Base-by-base conservation (phyloP, 1,140 invertebrate genomes). In the Camponotus pennsylvanicus region DNA sequence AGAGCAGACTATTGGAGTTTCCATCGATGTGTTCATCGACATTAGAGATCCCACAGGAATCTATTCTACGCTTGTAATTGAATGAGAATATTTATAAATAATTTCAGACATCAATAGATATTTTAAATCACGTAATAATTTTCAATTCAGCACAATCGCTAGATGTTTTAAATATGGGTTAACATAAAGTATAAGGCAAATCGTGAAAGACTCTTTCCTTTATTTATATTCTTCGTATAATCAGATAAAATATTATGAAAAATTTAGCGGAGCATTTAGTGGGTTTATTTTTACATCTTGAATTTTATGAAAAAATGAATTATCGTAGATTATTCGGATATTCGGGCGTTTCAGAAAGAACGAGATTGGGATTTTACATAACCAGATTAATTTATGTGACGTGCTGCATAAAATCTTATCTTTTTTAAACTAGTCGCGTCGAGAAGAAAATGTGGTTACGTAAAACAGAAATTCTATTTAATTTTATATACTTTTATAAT, bases 1-100 rank as follows among this genome's bases (percentile, higher is more conserved):
- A 78, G 83, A 34, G 45, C 75, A 49, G 42, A 78, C 49, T 71
- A 66, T n/a, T 59, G 32, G 40, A 63, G 76, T 77, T 76, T 52
- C 49, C 63, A 49, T 64, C 64, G 45, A 86, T 86, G 63, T 40
- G 64, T 80, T 79, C 84, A 86, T 61, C 64, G 76, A 69, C 40
- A 52, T 18, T 3, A 45, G 45, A 34, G 49, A 78, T 85, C 45
- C 61, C 82, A 45, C 61, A 77, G 61, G 79, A 83, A 83, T 83
- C 40, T 83, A 61, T 75, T 83, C 61, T 67, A 73, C 21, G 49
- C 55, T 75, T 13, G 69, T 69, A 83, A 83, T 80, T 73, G 55
- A 0, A 75, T 40, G 78, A 15, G 64, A 15, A 59, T 83, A 75
- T 83, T 75, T 13, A 59, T 73, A 57, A 83, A 45, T 32, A 7